These are phyloP conservation scores for Ceramica pisi DNA, from an alignment of 2,888 invertebrate species.

Conservation along the genomic window DNA sequence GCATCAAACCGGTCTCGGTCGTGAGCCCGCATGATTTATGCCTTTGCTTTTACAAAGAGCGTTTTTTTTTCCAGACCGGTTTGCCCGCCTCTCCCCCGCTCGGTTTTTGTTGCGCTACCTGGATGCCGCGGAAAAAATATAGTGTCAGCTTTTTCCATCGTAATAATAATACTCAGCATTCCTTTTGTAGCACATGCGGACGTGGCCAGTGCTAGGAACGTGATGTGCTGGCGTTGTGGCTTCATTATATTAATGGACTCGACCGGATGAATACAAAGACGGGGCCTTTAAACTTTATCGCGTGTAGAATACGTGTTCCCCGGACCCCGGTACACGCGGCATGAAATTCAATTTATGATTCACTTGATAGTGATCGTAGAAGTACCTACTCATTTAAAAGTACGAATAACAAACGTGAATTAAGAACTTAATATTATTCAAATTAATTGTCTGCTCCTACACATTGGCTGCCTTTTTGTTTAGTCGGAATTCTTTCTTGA, in stretches of 20 bases:
- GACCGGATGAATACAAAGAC: slow-evolving; percentile 89
- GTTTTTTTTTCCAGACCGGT: slow-evolving; percentile 84
- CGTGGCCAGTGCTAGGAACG: slow-evolving; percentile 84
- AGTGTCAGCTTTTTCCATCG: slow-evolving; percentile 84
- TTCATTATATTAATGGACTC: slow-evolving; percentile 89
- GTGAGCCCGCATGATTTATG: slow-evolving; percentile 89
- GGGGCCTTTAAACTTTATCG: slow-evolving; percentile 85
- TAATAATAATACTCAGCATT: slow-evolving; percentile 90
- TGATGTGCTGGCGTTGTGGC: slow-evolving; percentile 87
- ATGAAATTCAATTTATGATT: slow-evolving; percentile 80
- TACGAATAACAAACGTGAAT: slow-evolving; percentile 43
- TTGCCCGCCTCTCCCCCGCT: slow-evolving; percentile 78
- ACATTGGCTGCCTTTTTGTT: slow-evolving; percentile 13
- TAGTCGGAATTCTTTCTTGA: slow-evolving; percentile 20
- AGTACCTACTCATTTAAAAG: slow-evolving; percentile 60
- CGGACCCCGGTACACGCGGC: slow-evolving; percentile 76
- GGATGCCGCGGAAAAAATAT: slow-evolving; percentile 84
- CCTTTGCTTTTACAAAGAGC: slow-evolving; percentile 82
- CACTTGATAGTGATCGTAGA: slow-evolving; percentile 68
- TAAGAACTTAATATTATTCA: slow-evolving; percentile 33
- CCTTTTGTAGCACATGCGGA: slow-evolving; percentile 89
- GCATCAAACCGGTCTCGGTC: slow-evolving; percentile 83
- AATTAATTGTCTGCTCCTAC: slow-evolving; percentile 32
- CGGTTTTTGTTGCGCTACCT: slow-evolving; percentile 87
- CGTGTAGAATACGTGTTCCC: slow-evolving; percentile 80